These are phyloP conservation scores for Molossus molossus DNA, from an alignment of 2,797 vertebrate species.

Conservation along the genomic window DNA sequence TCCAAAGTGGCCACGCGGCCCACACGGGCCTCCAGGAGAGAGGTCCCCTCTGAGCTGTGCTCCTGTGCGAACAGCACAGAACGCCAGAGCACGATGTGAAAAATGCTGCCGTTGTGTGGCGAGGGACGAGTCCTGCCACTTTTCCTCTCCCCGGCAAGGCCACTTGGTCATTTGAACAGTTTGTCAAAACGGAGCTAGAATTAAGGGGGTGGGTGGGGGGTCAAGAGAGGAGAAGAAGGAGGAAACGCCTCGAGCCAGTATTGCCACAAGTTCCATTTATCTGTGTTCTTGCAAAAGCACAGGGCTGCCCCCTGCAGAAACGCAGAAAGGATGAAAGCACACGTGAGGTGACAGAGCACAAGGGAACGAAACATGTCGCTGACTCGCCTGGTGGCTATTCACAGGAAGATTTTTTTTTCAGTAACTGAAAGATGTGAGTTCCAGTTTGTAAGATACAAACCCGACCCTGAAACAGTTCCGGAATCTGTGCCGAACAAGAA, in stretches of 20 bases:
- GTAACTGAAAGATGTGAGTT: slow-evolving; percentile 69
- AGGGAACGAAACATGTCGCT: background rate
- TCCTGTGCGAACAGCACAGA: background rate
- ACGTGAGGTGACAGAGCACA: background rate
- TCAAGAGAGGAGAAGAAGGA: slow-evolving; percentile 76
- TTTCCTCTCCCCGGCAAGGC: slow-evolving; percentile 15
- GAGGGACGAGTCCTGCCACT: background rate
- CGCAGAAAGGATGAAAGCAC: slow-evolving; percentile 48
- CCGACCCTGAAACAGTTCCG: background rate
- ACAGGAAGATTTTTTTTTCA: background rate
- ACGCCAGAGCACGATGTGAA: background rate
- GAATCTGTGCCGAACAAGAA: background rate
- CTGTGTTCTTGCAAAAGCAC: slow-evolving; percentile 74
- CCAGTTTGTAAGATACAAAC: slow-evolving; percentile 68
- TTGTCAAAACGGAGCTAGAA: slow-evolving; percentile 77
- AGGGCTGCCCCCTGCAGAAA: slow-evolving; percentile 77
- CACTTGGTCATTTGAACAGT: slow-evolving; percentile 72
- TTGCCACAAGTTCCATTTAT: slow-evolving; percentile 78
- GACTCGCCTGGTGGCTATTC: slow-evolving; percentile 78
- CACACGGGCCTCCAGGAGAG: background rate
- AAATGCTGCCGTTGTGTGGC: slow-evolving; percentile 16
- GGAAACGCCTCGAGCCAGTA: slow-evolving; percentile 72
- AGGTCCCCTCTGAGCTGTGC: background rate
- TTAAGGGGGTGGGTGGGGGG: slow-evolving; percentile 79
- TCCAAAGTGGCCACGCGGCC: background rate